phyloP scores from a whole-genome alignment of 2,113 vertebrate genomes.

The Benitochromis conjunctus region DNA sequence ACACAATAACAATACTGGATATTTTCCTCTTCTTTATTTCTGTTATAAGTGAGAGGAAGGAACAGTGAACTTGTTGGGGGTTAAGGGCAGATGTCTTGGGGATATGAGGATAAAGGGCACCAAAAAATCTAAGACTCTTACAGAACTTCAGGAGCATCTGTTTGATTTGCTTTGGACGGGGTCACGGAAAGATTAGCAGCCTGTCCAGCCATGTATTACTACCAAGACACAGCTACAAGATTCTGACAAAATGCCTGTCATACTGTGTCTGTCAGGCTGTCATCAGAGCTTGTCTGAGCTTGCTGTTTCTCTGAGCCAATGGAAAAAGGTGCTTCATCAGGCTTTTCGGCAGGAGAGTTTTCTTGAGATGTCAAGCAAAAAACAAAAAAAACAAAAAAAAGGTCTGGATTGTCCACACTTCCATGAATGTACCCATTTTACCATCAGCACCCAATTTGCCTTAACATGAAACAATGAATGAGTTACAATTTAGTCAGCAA shows the following conservation, averaged over 20 bases:
- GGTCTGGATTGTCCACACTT: conserved; percentile 42
- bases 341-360: conserved; percentile 21
- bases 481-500: conserved; percentile 47
- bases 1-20: not conserved
- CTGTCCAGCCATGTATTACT: conserved; percentile 23
- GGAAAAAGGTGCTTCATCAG: conserved; percentile 58
- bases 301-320: conserved; percentile 37
- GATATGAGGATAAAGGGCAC: conserved; percentile 8
- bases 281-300: conserved; percentile 40
- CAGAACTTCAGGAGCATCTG: conserved; percentile 15
- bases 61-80: not conserved
- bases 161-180: conserved; percentile 11
- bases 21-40: not conserved
- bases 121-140: conserved; percentile 23
- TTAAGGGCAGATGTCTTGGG: not conserved
- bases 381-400: conserved; percentile 35
- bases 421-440: conserved; percentile 29
- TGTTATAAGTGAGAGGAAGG: not conserved
- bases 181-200: conserved; percentile 39
- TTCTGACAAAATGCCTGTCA: conserved; percentile 32
- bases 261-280: not conserved
- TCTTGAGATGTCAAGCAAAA: conserved; percentile 33
- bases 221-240: conserved; percentile 23
- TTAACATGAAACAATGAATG: conserved; percentile 42
- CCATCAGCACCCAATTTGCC: conserved; percentile 41